Percentiles rank a stretch among this genome's conserved stretches.
phyloP scores from a whole-genome alignment of 2,888 invertebrate species.

The Spodoptera picta region DNA sequence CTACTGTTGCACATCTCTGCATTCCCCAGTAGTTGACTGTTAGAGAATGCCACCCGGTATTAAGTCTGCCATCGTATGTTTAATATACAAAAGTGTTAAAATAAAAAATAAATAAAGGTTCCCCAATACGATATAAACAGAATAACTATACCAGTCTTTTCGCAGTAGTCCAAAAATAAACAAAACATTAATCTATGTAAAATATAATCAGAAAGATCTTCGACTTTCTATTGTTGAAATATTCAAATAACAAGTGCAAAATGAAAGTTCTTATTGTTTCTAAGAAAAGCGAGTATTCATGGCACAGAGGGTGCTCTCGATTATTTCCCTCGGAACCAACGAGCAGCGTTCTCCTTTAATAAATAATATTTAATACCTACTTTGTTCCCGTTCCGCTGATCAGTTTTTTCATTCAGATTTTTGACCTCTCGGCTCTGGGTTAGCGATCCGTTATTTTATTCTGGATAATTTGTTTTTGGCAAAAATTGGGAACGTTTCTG shows the following conservation, averaged over 20 bases:
- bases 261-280: conserved; percentile 45
- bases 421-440: too few species aligned
- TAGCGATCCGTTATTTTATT: too few species aligned
- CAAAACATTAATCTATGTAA: conserved; percentile 8
- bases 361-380: not conserved
- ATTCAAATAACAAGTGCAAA: conserved; percentile 39
- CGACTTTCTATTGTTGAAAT: conserved; percentile 41
- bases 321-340: conserved; percentile 34
- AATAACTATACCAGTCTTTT: too few species aligned
- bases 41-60: too few species aligned
- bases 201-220: conserved; percentile 36
- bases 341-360: not conserved
- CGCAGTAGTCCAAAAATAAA: conserved; percentile 7
- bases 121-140: too few species aligned
- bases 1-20: too few species aligned
- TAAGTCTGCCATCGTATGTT: too few species aligned
- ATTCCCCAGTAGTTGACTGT: too few species aligned
- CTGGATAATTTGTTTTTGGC: too few species aligned
- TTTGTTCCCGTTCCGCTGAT: not conserved
- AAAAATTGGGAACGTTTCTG: too few species aligned
- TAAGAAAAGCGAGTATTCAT: conserved; percentile 25
- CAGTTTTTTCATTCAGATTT: not conserved
- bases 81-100: too few species aligned
- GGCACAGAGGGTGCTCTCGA: not conserved
- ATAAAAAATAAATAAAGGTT: too few species aligned